Evolutionary conservation across 1,140 invertebrate genomes (phyloP), one percentile per base, ranked within the genome.

Genomic region (Anastrepha ludens): DNA sequence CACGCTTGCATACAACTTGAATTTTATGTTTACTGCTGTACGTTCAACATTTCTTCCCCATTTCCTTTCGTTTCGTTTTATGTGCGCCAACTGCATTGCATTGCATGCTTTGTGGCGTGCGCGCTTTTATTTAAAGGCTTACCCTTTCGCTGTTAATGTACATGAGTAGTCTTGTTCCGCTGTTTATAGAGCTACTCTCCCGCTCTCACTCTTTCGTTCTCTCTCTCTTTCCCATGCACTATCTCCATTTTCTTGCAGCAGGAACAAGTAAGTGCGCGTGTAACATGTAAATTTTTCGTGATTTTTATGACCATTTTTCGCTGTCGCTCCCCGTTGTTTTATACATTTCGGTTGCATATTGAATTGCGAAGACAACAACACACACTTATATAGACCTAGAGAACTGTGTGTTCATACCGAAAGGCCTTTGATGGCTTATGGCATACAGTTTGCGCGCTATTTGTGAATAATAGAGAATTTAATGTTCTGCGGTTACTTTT

Each of bases 91-190:
- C n/a, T 81, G 74, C 74, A 81, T 81, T 55, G 74, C 74, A 81
- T 81, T 55, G 74, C 47, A 81, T 55, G n/a, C 44, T 47, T 74
- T 50, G 11, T 47, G 41, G 44, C 13, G 74, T 7, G 11, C 47
- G 74, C 47, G 74, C n/a, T 81, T 81, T 81, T 81, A 81, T 41
- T 81, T 55, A 50, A 81, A 55, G 74, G 74, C 17, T 81, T 55
- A 81, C 47, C 44, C 74, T 55, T 81, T 81, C n/a, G 1, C 1
- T 67, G n/a, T 67, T 29, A 17, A 17, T 67, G 17, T 20, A 67
- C 29, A 67, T 62, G 15, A 4, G n/a, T n/a, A 13, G 9, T 0
- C 6, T 15, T 6, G 3, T 62, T 15, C 0, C 0, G 17, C 0
- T 64, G 62, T 64, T 64, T 20, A 8, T 64, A 1, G 15, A 29